These are phyloP conservation scores for Cricetomys ansorgei DNA, from an alignment of 2,113 vertebrate species.

Conservation along the genomic window DNA sequence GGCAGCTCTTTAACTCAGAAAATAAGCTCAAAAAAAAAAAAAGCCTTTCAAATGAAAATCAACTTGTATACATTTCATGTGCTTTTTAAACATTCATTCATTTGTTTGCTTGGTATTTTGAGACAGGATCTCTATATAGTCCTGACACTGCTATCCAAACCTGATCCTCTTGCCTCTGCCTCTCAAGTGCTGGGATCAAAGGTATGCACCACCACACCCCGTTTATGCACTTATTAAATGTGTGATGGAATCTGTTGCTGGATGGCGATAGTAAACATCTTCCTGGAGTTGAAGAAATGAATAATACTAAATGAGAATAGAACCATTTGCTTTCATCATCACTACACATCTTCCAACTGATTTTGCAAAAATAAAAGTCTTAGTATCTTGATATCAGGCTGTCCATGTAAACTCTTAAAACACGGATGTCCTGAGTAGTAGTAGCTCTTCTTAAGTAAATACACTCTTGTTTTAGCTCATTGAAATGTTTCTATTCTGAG, in stretches of 20 bases:
- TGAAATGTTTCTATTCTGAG: neutral
- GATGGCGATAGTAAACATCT: neutral
- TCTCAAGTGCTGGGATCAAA: neutral
- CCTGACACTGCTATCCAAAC: neutral
- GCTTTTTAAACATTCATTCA: neutral
- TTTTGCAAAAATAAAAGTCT: neutral
- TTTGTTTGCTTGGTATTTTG: neutral
- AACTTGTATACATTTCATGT: constrained; percentile 14
- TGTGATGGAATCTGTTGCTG: neutral
- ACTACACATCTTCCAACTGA: neutral
- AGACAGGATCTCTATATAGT: neutral
- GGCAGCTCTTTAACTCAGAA: neutral
- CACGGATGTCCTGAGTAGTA: neutral
- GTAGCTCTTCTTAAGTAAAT: constrained; percentile 23
- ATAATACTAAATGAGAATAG: neutral
- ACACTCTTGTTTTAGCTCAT: neutral
- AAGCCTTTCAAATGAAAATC: neutral
- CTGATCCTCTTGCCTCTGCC: neutral
- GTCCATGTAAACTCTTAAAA: neutral
- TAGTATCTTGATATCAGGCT: neutral
- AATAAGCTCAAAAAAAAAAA: constrained; percentile 15
- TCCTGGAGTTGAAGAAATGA: neutral
- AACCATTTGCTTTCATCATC: neutral
- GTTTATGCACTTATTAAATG: constrained; percentile 19
- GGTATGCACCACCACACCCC: neutral